Evolutionary conservation across 1,140 invertebrate genomes (phyloP).

Genomic region (Diabrotica virgifera): DNA sequence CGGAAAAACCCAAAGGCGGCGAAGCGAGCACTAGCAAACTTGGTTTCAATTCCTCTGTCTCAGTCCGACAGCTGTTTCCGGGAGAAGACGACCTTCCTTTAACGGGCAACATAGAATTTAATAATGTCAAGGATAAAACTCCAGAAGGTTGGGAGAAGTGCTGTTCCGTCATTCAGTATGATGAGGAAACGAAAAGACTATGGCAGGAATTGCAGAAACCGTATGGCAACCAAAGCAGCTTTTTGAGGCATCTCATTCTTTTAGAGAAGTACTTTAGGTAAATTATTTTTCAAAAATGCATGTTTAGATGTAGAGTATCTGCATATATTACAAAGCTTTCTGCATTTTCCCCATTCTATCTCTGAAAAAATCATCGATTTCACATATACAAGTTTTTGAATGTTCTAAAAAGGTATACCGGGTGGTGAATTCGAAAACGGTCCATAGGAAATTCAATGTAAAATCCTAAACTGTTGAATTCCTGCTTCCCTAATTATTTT

Average conservation of each 20-base stretch:
- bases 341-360: too few species aligned
- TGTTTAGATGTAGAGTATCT: too few species aligned
- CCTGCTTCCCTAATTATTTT: too few species aligned
- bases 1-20: constrained; percentile 31
- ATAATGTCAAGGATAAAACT: constrained; percentile 60
- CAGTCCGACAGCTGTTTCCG: constrained; percentile 71
- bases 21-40: constrained; percentile 48
- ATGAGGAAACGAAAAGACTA: constrained; percentile 72
- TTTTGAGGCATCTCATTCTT: constrained; percentile 74
- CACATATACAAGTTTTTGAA: too few species aligned
- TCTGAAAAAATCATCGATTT: too few species aligned
- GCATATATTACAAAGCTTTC: too few species aligned
- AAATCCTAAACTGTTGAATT: too few species aligned
- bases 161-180: constrained; percentile 73
- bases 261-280: constrained; percentile 74
- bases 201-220: constrained; percentile 80
- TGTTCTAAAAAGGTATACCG: too few species aligned
- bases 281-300: too few species aligned
- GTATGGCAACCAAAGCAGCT: constrained; percentile 81
- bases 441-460: too few species aligned
- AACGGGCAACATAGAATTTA: constrained; percentile 69
- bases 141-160: constrained; percentile 81
- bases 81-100: constrained; percentile 77
- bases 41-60: constrained; percentile 72
- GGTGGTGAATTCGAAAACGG: too few species aligned